Conservation (phyloP, 2,888 invertebrate species). For the Seladonia tumulorum region DNA sequence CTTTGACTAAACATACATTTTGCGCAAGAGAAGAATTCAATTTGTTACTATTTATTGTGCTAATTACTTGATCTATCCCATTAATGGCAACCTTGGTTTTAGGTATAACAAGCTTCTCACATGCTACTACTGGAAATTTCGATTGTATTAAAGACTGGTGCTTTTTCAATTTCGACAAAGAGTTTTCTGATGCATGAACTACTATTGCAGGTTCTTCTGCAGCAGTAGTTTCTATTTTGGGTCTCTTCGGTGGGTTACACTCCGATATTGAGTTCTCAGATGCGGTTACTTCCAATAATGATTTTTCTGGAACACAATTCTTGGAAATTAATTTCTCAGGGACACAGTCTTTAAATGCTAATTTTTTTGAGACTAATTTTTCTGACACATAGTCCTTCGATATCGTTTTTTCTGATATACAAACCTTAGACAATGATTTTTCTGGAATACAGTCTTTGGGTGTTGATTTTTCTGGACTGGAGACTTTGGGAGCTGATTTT, state of each 20-base stretch:
- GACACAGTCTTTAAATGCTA: neutral
- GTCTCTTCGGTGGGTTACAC: neutral
- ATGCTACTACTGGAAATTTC: constrained; percentile 30
- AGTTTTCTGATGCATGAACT: neutral
- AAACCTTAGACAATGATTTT: neutral
- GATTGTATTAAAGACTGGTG: constrained; percentile 20
- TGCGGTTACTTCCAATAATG: neutral
- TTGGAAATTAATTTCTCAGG: neutral
- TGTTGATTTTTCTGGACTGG: neutral
- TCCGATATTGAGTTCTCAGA: neutral
- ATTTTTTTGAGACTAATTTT: neutral
- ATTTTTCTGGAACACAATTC: neutral
- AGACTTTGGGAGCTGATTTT: neutral
- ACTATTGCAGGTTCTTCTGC: neutral
- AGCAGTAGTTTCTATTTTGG: neutral
- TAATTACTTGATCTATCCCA: neutral
- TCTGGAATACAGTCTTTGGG: neutral
- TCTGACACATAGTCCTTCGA: neutral
- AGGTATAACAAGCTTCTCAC: constrained; percentile 23
- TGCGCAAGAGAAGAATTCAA: neutral
- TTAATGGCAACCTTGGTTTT: neutral
- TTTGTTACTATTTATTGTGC: neutral
- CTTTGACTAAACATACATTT: neutral
- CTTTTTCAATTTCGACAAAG: neutral
- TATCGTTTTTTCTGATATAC: neutral